These are phyloP conservation scores for Bombus polaris DNA, from an alignment of 1,140 invertebrate species.

Conservation along the genomic window DNA sequence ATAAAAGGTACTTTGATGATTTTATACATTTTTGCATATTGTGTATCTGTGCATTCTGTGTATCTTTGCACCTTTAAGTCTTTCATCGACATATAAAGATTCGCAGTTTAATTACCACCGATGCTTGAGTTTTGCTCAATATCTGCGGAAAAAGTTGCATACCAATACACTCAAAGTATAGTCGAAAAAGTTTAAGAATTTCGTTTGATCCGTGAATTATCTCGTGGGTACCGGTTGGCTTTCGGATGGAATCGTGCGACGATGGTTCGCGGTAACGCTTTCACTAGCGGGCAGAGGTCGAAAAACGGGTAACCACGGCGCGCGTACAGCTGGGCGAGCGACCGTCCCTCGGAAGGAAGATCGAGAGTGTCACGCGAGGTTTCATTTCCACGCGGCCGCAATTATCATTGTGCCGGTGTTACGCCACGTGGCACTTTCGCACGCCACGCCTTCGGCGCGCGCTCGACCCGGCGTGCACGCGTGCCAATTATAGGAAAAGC, in stretches of 20 bases:
- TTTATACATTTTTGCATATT: too few relatives aligned
- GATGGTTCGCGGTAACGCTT: background rate
- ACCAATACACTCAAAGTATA: background rate
- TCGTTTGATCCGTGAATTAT: conserved; percentile 3
- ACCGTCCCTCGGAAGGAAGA: conserved; percentile 25
- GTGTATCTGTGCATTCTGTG: too few relatives aligned
- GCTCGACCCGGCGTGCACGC: conserved; percentile 17
- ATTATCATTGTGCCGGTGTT: conserved; percentile 52
- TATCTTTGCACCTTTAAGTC: too few relatives aligned
- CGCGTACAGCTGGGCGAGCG: background rate
- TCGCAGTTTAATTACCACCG: too few relatives aligned
- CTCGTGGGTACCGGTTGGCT: background rate
- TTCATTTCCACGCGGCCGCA: conserved; percentile 40
- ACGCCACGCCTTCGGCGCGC: conserved; percentile 49
- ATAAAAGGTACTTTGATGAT: too few relatives aligned
- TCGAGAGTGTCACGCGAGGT: conserved; percentile 46
- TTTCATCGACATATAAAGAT: too few relatives aligned
- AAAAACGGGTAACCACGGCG: conserved; percentile 13
- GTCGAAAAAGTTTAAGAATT: background rate
- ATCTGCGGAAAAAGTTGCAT: background rate
- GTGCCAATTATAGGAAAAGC: conserved; percentile 54
- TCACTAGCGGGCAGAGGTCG: conserved; percentile 16
- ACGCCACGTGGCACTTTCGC: conserved; percentile 54
- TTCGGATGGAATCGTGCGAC: background rate
- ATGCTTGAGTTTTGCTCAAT: too few relatives aligned